These are phyloP conservation scores for Euclidia mi DNA, from an alignment of 2,888 invertebrate species.

Conservation along the genomic window DNA sequence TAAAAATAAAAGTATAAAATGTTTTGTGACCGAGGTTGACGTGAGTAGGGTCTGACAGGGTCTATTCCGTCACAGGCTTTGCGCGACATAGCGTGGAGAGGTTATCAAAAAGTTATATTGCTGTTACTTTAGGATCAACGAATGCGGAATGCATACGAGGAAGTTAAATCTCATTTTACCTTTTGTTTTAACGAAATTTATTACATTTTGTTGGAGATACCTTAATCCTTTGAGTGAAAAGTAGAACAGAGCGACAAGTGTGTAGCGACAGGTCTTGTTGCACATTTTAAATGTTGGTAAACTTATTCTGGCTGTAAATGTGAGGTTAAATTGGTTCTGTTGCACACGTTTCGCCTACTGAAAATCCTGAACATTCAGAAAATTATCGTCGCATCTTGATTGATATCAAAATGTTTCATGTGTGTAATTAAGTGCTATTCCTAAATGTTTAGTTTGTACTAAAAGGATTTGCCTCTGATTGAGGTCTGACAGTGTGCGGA, in stretches of 20 bases:
- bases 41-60: conserved; percentile 82
- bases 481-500: conserved; percentile 67
- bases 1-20: conserved; percentile 62
- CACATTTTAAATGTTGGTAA: conserved; percentile 12
- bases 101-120: conserved; percentile 73
- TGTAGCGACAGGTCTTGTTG: conserved; percentile 10
- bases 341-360: neutral
- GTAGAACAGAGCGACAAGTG: conserved; percentile 28
- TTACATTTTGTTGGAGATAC: conserved; percentile 38
- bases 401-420: conserved; percentile 33
- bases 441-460: conserved; percentile 53
- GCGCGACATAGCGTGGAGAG: conserved; percentile 60
- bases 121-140: conserved; percentile 60
- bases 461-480: conserved; percentile 62
- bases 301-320: conserved; percentile 7
- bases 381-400: neutral
- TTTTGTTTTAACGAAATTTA: conserved; percentile 45
- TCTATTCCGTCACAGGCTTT: conserved; percentile 70
- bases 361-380: conserved; percentile 6
- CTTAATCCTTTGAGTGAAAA: conserved; percentile 50
- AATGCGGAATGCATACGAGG: conserved; percentile 55
- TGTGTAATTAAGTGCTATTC: conserved; percentile 55
- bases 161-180: conserved; percentile 55
- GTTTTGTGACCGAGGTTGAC: conserved; percentile 67
- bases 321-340: neutral